Conservation (phyloP, 2,113 vertebrate genomes). For the Engraulis encrasicolus region DNA sequence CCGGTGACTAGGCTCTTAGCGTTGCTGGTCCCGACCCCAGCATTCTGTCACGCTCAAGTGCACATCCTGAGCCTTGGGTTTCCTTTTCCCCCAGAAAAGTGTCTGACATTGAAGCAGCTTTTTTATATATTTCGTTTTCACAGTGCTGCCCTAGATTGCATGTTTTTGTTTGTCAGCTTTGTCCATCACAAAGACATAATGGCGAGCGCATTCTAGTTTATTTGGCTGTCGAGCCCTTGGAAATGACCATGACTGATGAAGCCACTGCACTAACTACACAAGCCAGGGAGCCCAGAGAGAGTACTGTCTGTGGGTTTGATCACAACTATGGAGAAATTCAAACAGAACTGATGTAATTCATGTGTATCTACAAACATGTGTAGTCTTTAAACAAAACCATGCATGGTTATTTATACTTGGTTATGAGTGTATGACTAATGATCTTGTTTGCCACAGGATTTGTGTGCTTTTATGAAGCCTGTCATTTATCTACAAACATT, state of each 20-base stretch:
- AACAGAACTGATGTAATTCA: too few species aligned
- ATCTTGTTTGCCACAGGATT: too few species aligned
- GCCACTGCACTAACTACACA: background rate
- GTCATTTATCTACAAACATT: too few species aligned
- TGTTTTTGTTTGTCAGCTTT: constrained; percentile 10
- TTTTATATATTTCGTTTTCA: background rate
- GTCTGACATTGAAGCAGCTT: background rate
- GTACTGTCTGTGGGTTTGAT: background rate
- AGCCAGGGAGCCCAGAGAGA: background rate
- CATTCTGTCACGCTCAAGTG: background rate
- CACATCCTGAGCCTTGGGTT: constrained; percentile 15
- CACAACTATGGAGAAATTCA: too few species aligned
- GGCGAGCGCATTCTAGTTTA: background rate
- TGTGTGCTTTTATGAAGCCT: too few species aligned
- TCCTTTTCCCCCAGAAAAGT: constrained; percentile 2
- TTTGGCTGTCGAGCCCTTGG: background rate
- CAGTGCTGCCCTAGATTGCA: background rate
- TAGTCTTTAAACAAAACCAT: background rate
- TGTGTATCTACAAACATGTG: background rate
- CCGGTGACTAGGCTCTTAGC: background rate
- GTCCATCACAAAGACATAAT: background rate
- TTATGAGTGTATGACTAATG: too few species aligned
- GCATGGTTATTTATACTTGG: background rate
- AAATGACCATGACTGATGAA: background rate
- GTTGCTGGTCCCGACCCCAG: constrained; percentile 1